Evolutionary conservation across 2,888 invertebrate genomes (phyloP).

Genomic region (Eristalis intricaria): DNA sequence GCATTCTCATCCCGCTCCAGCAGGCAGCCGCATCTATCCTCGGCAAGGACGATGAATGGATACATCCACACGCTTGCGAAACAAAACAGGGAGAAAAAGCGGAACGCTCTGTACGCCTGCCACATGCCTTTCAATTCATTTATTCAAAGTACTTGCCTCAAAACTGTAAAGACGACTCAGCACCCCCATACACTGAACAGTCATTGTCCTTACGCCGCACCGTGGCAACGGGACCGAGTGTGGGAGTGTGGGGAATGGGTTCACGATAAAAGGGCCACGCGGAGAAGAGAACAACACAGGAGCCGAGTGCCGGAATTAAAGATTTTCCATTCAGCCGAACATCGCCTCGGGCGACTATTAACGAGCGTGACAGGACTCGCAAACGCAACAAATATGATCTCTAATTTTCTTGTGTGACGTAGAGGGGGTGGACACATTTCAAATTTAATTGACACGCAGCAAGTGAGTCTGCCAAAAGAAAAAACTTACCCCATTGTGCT

Average conservation of each 20-base stretch:
- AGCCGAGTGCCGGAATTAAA: constrained; percentile 66
- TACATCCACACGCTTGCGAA: constrained; percentile 44
- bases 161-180: constrained; percentile 54
- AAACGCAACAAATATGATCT: constrained; percentile 75
- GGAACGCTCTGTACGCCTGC: constrained; percentile 35
- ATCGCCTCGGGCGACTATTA: constrained; percentile 79
- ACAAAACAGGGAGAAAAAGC: neutral
- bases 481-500: constrained; percentile 84
- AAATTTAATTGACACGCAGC: constrained; percentile 69
- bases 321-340: constrained; percentile 72
- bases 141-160: constrained; percentile 58
- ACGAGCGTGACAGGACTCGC: constrained; percentile 79
- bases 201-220: constrained; percentile 50
- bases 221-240: neutral
- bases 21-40: constrained; percentile 50
- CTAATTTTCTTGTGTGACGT: constrained; percentile 56
- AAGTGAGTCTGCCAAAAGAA: neutral
- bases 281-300: constrained; percentile 28
- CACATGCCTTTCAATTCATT: constrained; percentile 69
- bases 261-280: constrained; percentile 57
- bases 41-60: constrained; percentile 52
- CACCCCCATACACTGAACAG: constrained; percentile 42
- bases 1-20: constrained; percentile 71
- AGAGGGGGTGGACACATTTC: constrained; percentile 46
- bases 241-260: constrained; percentile 17